A percentile compares a stretch with the other conserved stretches of the same genome.
phyloP scores from a whole-genome alignment of 35 echinoderm and acorn worm species.

The Antedon bifida region DNA sequence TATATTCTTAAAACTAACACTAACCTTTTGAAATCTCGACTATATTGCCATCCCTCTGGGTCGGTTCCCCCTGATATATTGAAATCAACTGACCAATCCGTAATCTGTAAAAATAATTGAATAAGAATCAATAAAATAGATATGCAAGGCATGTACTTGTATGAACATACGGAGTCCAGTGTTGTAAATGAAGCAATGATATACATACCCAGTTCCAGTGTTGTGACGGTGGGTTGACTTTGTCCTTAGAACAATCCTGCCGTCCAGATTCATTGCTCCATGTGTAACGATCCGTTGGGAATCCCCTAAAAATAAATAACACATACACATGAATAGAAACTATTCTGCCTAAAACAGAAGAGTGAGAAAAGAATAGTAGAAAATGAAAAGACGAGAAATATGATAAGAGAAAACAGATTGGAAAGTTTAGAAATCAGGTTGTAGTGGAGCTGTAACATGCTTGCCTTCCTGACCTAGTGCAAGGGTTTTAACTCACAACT shows the following conservation, averaged over 20 bases:
- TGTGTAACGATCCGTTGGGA: slow-evolving; percentile 4
- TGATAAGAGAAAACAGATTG: too few species aligned
- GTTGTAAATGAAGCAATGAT: not conserved
- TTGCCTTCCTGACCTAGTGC: too few species aligned
- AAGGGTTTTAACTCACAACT: too few species aligned
- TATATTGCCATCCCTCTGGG: slow-evolving; percentile 95
- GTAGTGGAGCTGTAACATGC: too few species aligned
- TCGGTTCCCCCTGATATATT: slow-evolving; percentile 66
- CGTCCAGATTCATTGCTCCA: slow-evolving; percentile 66
- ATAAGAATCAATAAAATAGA: not conserved
- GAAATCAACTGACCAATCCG: slow-evolving; percentile 88
- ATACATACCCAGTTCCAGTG: slow-evolving; percentile 95
- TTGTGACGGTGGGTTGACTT: slow-evolving; percentile 45
- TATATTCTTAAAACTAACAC: too few species aligned
- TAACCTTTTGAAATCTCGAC: slow-evolving; percentile 83
- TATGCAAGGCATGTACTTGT: not conserved
- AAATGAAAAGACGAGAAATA: too few species aligned
- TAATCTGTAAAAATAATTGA: slow-evolving; percentile 23
- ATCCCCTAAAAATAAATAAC: not conserved
- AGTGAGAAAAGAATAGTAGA: too few species aligned
- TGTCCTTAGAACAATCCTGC: slow-evolving; percentile 43
- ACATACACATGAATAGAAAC: not conserved
- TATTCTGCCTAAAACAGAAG: too few species aligned
- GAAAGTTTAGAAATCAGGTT: too few species aligned
- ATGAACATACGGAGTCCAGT: not conserved